A percentile compares a stretch with the other conserved stretches of the same genome.
phyloP scores from a whole-genome alignment of 2,888 invertebrate genomes.

The Limnephilus lunatus region DNA sequence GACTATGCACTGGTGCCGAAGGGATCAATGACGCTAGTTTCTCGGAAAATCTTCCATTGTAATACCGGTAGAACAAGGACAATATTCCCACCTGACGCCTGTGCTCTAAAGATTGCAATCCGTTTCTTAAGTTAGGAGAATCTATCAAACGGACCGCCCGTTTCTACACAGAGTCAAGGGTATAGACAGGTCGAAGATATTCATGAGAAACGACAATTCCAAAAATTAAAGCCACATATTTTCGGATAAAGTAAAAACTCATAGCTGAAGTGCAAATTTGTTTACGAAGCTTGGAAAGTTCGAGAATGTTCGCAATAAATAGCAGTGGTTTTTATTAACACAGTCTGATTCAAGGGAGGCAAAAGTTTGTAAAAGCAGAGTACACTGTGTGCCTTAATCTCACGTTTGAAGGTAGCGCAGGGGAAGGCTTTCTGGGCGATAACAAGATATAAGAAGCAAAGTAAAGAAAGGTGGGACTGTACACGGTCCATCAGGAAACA shows the following conservation, averaged over 20 bases:
- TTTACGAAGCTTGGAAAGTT: slow-evolving; percentile 41
- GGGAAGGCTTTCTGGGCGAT: slow-evolving; percentile 58
- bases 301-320: slow-evolving; percentile 42
- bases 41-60: too few species aligned
- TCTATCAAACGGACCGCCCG: too few species aligned
- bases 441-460: slow-evolving; percentile 64
- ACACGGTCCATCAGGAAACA: slow-evolving; percentile 63
- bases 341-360: slow-evolving; percentile 37
- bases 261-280: slow-evolving; percentile 22
- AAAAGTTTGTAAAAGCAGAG: slow-evolving; percentile 63
- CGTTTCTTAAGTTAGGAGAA: too few species aligned
- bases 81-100: too few species aligned
- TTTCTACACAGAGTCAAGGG: too few species aligned
- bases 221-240: not conserved
- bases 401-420: slow-evolving; percentile 55
- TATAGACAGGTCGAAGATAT: not conserved
- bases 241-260: slow-evolving; percentile 10
- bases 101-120: too few species aligned
- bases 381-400: slow-evolving; percentile 63
- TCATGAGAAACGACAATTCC: not conserved
- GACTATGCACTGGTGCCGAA: too few species aligned
- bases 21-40: too few species aligned
- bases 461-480: slow-evolving; percentile 61
- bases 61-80: too few species aligned
- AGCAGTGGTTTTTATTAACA: slow-evolving; percentile 50